Conservation (phyloP, 1,140 invertebrate genomes). For the Zaprionus capensis region DNA sequence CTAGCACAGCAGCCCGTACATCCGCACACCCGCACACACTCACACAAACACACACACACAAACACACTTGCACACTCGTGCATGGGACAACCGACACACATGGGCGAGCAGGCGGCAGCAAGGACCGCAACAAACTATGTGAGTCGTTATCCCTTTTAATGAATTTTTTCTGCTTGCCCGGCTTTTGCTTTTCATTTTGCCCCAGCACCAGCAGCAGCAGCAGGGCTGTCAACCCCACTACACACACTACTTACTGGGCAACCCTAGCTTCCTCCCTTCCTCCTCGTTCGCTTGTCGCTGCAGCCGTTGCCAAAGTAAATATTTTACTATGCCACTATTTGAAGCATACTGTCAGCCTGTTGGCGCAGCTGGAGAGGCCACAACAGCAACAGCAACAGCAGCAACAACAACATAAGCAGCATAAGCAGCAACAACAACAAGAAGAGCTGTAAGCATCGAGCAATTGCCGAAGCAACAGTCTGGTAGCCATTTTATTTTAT, state of each 20-base stretch:
- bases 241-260: not conserved
- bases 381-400: slow-evolving; percentile 43
- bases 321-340: slow-evolving; percentile 80
- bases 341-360: slow-evolving; percentile 70
- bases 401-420: not conserved
- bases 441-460: slow-evolving; percentile 6
- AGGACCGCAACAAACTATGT: slow-evolving; percentile 58
- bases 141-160: slow-evolving; percentile 81
- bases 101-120: slow-evolving; percentile 15
- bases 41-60: slow-evolving; percentile 5
- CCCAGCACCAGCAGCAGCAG: not conserved
- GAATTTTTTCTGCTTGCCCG: slow-evolving; percentile 72
- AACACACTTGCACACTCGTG: not conserved
- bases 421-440: slow-evolving; percentile 18
- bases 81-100: slow-evolving; percentile 7
- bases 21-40: slow-evolving; percentile 6
- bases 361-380: slow-evolving; percentile 64
- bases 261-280: slow-evolving; percentile 20
- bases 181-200: slow-evolving; percentile 60
- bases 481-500: slow-evolving; percentile 76
- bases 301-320: slow-evolving; percentile 77
- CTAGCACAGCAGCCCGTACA: not conserved
- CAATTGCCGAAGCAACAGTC: slow-evolving; percentile 60
- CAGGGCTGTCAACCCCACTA: slow-evolving; percentile 10
- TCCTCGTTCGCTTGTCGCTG: slow-evolving; percentile 48